Evolutionary conservation across 2,888 invertebrate genomes (phyloP).

Genomic region (Rhogogaster chlorosoma): DNA sequence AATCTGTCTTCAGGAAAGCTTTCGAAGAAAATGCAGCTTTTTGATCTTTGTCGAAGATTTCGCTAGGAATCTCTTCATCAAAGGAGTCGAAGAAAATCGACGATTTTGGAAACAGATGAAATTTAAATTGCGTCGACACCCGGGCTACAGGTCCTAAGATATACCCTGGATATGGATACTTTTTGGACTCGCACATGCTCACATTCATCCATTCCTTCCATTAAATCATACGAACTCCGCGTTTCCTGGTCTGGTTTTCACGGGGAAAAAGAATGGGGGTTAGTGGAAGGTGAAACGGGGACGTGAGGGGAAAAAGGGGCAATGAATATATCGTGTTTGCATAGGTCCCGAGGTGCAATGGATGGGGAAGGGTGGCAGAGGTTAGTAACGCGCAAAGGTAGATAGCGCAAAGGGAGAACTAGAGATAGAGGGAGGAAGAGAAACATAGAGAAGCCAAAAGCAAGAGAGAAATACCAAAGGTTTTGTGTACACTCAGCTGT

Average conservation of each 20-base stretch:
- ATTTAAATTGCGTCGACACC: background rate
- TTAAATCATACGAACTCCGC: background rate
- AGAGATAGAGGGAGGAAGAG: constrained; percentile 61
- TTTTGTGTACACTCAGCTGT: constrained; percentile 51
- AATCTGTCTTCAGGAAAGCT: background rate
- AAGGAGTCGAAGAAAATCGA: background rate
- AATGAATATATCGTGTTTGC: constrained; percentile 51
- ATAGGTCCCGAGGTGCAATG: constrained; percentile 53
- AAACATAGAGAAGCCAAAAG: constrained; percentile 50
- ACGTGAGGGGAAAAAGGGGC: constrained; percentile 33
- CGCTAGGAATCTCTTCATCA: background rate
- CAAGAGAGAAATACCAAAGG: constrained; percentile 53
- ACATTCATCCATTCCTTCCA: constrained; percentile 6
- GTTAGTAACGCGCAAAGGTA: constrained; percentile 54
- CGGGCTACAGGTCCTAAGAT: background rate
- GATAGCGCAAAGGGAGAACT: constrained; percentile 64
- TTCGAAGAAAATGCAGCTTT: background rate
- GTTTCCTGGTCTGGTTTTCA: constrained; percentile 12
- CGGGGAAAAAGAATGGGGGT: background rate
- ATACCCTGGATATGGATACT: background rate
- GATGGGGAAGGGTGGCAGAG: constrained; percentile 52
- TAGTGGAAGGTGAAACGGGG: background rate
- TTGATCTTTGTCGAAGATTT: background rate
- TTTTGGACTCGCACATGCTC: background rate
- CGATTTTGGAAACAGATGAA: background rate